phyloP scores from a whole-genome alignment of 1,140 invertebrate species.

The Euwallacea fornicatus region DNA sequence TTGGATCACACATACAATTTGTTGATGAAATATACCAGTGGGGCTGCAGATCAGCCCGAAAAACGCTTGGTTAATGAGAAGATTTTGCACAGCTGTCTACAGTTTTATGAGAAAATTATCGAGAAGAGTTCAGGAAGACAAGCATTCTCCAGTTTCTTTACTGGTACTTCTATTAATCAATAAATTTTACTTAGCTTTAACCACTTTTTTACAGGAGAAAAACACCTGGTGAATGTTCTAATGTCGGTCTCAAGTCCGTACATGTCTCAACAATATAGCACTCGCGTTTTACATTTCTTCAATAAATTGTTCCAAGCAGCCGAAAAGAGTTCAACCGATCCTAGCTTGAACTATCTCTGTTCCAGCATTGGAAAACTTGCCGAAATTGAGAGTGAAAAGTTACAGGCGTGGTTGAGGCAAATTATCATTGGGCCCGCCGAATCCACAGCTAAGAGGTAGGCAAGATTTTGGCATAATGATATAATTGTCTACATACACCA shows the following conservation, averaged over 20 bases:
- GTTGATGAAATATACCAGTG: constrained; percentile 60
- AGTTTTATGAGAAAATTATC: constrained; percentile 82
- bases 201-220: constrained; percentile 46
- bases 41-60: constrained; percentile 5
- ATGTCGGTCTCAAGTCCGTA: constrained; percentile 70
- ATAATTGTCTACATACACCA: too few relatives aligned
- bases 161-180: constrained; percentile 42
- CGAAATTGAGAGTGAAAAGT: constrained; percentile 63
- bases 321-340: constrained; percentile 59
- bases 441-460: constrained; percentile 18
- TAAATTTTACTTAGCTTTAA: constrained; percentile 1
- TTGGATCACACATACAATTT: constrained; percentile 71
- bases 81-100: constrained; percentile 69
- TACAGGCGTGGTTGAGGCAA: constrained; percentile 72
- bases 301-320: constrained; percentile 76
- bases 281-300: constrained; percentile 78
- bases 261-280: constrained; percentile 71
- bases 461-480: neutral
- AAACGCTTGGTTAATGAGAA: constrained; percentile 62
- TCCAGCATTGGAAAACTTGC: constrained; percentile 68
- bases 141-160: constrained; percentile 82
- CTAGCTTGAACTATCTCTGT: constrained; percentile 69
- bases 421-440: constrained; percentile 63
- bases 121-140: constrained; percentile 77
- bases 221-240: constrained; percentile 69